Evolutionary conservation across 2,888 invertebrate genomes (phyloP).

Genomic region (Xylota segnis): DNA sequence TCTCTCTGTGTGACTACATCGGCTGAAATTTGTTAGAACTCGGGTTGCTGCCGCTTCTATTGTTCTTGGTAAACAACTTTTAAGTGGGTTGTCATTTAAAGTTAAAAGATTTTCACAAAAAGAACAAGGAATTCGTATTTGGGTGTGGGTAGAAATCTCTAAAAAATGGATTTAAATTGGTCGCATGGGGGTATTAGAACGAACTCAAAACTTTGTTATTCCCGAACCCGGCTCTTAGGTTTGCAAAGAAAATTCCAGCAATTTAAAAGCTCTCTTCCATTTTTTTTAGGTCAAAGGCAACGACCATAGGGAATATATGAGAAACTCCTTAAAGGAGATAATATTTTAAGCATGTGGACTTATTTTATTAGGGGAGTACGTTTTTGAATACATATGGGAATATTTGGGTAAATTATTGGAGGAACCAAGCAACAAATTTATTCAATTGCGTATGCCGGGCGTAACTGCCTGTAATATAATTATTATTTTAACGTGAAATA

Average conservation of each 20-base stretch:
- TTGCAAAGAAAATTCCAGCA: conserved; percentile 12
- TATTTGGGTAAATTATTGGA: conserved; percentile 2
- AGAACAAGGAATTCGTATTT: conserved; percentile 21
- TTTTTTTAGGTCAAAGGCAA: conserved; percentile 45
- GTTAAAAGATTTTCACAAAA: conserved; percentile 58
- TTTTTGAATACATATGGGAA: conserved; percentile 19
- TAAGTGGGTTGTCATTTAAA: conserved; percentile 72
- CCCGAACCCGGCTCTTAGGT: conserved; percentile 26
- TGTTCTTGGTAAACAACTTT: conserved; percentile 73
- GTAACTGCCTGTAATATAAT: no score
- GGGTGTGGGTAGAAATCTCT: conserved; percentile 35
- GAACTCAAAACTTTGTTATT: conserved; percentile 45
- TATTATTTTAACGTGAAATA: no score
- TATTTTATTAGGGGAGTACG: conserved; percentile 17
- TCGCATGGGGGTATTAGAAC: conserved; percentile 67
- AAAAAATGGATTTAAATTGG: conserved; percentile 73
- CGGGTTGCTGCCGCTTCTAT: conserved; percentile 39
- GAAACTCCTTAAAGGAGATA: conserved; percentile 52
- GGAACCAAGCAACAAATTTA: neutral
- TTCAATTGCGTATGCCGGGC: neutral
- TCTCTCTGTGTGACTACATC: conserved; percentile 27
- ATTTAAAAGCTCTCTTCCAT: conserved; percentile 9
- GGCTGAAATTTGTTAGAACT: conserved; percentile 24
- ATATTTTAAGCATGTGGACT: conserved; percentile 53
- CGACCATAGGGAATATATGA: conserved; percentile 46